Evolutionary conservation across 2,797 vertebrate genomes (phyloP).

Genomic region (Spondyliosoma cantharus): DNA sequence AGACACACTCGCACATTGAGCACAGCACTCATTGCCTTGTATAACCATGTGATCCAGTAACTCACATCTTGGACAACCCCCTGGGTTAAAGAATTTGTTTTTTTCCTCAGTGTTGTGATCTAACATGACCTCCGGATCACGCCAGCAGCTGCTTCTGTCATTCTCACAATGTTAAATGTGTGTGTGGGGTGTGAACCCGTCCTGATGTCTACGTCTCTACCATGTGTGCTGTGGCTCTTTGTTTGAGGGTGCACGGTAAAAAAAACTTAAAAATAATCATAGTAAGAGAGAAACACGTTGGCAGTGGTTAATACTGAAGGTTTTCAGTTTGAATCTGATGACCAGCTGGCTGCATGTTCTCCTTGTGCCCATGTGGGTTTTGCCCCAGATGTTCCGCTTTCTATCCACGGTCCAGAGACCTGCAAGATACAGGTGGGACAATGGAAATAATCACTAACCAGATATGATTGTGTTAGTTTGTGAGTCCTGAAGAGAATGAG

Average conservation of each 20-base stretch:
- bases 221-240: conserved; percentile 31
- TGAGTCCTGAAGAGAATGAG: not conserved
- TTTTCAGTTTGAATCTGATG: conserved; percentile 27
- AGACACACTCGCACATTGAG: conserved; percentile 26
- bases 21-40: conserved; percentile 42
- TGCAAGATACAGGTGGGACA: not conserved
- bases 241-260: not conserved
- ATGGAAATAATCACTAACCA: not conserved
- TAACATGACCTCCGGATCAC: conserved; percentile 74
- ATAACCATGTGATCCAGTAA: conserved; percentile 70
- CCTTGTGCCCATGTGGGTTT: conserved; percentile 1
- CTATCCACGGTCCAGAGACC: conserved; percentile 2
- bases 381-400: conserved; percentile 42
- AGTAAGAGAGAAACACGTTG: conserved; percentile 3
- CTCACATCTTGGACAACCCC: conserved; percentile 67
- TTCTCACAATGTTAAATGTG: conserved; percentile 55
- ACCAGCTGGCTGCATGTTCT: conserved; percentile 29
- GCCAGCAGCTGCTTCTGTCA: conserved; percentile 79
- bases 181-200: conserved; percentile 11
- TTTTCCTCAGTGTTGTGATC: conserved; percentile 74
- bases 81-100: conserved; percentile 79
- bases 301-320: not conserved
- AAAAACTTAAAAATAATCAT: conserved; percentile 14
- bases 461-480: not conserved
- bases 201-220: conserved; percentile 20